These are phyloP conservation scores for Acleris laterana DNA, from an alignment of 2,888 invertebrate genomes.

Conservation along the genomic window DNA sequence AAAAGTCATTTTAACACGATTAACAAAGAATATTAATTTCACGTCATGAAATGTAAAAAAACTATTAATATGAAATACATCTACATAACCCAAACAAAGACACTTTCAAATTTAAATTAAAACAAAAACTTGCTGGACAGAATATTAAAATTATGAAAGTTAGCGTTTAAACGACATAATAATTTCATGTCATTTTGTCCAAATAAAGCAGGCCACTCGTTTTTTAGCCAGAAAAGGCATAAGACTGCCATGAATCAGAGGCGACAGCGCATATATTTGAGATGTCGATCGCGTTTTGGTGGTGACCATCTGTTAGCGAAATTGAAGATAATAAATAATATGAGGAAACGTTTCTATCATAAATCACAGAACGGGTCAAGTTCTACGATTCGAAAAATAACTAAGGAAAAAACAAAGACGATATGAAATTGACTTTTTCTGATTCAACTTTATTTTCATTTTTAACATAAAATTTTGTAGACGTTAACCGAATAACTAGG, in stretches of 20 bases:
- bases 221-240: constrained; percentile 19
- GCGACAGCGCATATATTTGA: constrained; percentile 11
- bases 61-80: no score
- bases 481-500: no score
- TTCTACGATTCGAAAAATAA: no score
- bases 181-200: neutral
- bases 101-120: neutral
- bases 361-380: neutral
- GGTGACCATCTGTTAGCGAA: constrained; percentile 7
- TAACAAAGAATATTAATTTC: no score
- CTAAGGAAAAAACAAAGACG: no score
- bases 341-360: neutral
- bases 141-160: constrained; percentile 3
- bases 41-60: no score
- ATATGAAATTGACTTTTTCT: no score
- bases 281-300: neutral
- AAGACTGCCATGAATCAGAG: constrained; percentile 19
- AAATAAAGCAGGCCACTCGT: constrained; percentile 27
- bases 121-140: constrained; percentile 1
- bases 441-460: no score
- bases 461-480: no score
- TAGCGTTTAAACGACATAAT: constrained; percentile 7
- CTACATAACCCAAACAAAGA: neutral
- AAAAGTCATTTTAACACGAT: no score
- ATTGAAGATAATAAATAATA: constrained; percentile 5